Base-by-base conservation (phyloP, 2,888 invertebrate species). In the Tiphia femorata region DNA sequence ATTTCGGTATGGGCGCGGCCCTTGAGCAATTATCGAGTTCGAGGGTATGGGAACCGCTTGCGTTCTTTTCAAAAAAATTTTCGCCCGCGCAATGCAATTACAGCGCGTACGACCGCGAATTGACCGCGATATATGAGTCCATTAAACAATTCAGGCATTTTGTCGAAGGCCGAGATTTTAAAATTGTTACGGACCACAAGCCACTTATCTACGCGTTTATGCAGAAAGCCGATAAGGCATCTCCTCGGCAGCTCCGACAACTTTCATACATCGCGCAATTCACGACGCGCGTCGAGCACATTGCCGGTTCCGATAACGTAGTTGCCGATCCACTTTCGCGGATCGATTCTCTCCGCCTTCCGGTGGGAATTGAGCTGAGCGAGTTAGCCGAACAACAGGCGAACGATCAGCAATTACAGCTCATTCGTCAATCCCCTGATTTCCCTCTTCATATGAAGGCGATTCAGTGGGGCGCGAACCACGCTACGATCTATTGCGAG, bases 61-160 rank as follows among this genome's bases (percentile, higher is more conserved):
- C 29, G 12, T 29, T 29, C 29, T 29, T 54, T 19, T 58, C 62
- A 0, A 43, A 16, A 14, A 58, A 58, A 35, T 30, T 53, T 7
- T 37, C 61, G 8, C 49, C 62, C 2, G 35, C 57, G 1, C 61
- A 73, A 35, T 20, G 6, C 6, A 64, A 59, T 1, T 77, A 72
- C 41, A 62, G 67, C 35, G 54, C 69, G 8, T 65, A 70, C 48
- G 62, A 71, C 49, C 29, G 64, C 7, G 62, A 57, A 53, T 14
- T 54, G 6, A 14, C 20, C 3, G 46, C 49, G n/a, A 42, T 50
- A 3, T 56, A 43, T 37, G 23, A 12, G 5, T 16, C 53, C 1
- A 23, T 53, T 3, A 43, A 38, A n/a, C 25, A 40, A 17, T 58
- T 58, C 23, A 35, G 25, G 2, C 33, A 43, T 40, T 17, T 43